Base-by-base conservation (phyloP, 2,888 invertebrate species). In the Meandrusa payeni region DNA sequence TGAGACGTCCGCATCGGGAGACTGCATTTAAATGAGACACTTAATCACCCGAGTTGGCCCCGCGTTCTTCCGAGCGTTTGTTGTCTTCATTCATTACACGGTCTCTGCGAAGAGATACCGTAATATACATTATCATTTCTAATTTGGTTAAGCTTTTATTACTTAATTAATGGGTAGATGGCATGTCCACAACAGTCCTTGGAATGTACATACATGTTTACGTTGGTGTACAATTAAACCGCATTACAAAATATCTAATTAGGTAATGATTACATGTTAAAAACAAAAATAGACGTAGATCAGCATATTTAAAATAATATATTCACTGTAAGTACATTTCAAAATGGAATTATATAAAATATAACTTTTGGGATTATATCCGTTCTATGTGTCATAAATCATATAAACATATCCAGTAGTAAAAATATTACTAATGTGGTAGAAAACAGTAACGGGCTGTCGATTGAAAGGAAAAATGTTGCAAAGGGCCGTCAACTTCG, bases 11-110 rank as follows among this genome's bases (percentile, higher is more conserved):
- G 76, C 72, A 72, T 73, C 67, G 75, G 72, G 78, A 80, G 82
- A 83, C 82, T 87, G 83, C 81, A 86, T 87, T 85, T 87, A 87
- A 86, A 87, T 87, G 83, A 86, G 85, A 85, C 79, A 87, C 83
- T 87, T 83, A 85, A 86, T 87, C 86, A 87, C 78, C 75, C 72
- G 75, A 76, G 74, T 77, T 78, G 76, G 76, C 69, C 77, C 74
- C 72, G 71, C 75, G 68, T 81, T 76, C 79, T 78, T 76, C 74
- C 75, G 69, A 74, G 74, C 77, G 75, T 76, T 81, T 73, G 76
- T 81, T 77, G 77, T 76, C 72, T 79, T 78, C 72, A 75, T 83
- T 81, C 70, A 77, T 78, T 81, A 76, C 69, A 64, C 63, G 61
- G 60, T 29, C 9, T 7, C 19, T 17, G 13, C 24, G 24, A 37